Percentiles rank a stretch among this genome's conserved stretches.
Evolutionary conservation across 2,888 invertebrate species (phyloP).

Genomic region (Caenorhabditis zanzibari): DNA sequence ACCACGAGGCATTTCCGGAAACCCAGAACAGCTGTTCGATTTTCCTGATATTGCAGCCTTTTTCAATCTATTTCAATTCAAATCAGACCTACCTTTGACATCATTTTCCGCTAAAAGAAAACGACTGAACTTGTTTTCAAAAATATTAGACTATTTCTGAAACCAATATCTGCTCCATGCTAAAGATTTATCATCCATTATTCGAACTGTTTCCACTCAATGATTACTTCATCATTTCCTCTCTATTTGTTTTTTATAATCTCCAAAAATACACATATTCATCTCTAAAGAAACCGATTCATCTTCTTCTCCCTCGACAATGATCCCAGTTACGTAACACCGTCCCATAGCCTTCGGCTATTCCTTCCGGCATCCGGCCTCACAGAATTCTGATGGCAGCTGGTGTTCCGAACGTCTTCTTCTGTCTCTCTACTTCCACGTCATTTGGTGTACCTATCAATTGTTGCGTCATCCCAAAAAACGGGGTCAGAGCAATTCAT

Average conservation of each 20-base stretch:
- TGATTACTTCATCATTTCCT: background rate
- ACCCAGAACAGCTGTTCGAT: too few species aligned
- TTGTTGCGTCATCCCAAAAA: constrained; percentile 38
- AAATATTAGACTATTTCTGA: too few species aligned
- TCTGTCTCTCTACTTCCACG: background rate
- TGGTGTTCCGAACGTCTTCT: constrained; percentile 25
- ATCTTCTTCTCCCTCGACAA: constrained; percentile 15
- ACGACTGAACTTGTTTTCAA: too few species aligned
- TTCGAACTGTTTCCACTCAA: background rate
- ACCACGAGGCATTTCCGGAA: too few species aligned
- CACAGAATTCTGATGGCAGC: constrained; percentile 40
- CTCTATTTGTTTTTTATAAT: constrained; percentile 8
- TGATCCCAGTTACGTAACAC: constrained; percentile 35
- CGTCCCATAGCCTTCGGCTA: constrained; percentile 13
- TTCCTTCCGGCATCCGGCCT: constrained; percentile 10
- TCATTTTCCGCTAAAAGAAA: too few species aligned
- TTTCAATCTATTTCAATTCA: too few species aligned
- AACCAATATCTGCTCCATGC: too few species aligned
- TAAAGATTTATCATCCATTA: background rate
- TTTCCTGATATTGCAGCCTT: too few species aligned
- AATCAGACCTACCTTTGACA: too few species aligned
- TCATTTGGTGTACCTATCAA: constrained; percentile 47
- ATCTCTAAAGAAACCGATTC: constrained; percentile 47
- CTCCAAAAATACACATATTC: constrained; percentile 11
- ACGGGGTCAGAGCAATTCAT: constrained; percentile 35